These are phyloP conservation scores for Calliopum simillimum DNA, from an alignment of 2,888 invertebrate genomes.

Conservation along the genomic window DNA sequence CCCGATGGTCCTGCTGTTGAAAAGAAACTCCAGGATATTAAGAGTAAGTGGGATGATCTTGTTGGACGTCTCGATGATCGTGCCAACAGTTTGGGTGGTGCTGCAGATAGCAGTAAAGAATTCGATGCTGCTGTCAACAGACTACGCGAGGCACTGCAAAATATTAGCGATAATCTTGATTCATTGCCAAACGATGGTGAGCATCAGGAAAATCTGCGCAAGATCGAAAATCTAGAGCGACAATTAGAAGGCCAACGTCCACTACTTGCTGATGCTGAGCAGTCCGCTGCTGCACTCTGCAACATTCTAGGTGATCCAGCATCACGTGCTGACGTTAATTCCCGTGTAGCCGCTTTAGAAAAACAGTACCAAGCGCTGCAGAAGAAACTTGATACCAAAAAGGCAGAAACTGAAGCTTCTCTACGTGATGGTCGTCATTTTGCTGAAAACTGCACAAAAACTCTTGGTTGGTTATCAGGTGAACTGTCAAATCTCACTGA, in stretches of 20 bases:
- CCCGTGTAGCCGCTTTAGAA: constrained; percentile 86
- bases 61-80: constrained; percentile 84
- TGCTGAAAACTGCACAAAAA: constrained; percentile 87
- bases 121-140: constrained; percentile 90
- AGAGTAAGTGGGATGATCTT: constrained; percentile 84
- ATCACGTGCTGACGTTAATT: constrained; percentile 89
- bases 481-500: constrained; percentile 82
- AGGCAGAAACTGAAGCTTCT: constrained; percentile 90
- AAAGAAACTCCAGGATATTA: constrained; percentile 79
- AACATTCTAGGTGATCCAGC: constrained; percentile 91
- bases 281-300: constrained; percentile 89
- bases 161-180: constrained; percentile 88
- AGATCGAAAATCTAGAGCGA: constrained; percentile 87
- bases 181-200: constrained; percentile 83
- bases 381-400: constrained; percentile 88
- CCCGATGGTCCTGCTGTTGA: constrained; percentile 76
- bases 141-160: constrained; percentile 86
- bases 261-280: constrained; percentile 86
- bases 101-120: constrained; percentile 91
- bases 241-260: constrained; percentile 91
- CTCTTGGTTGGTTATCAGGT: constrained; percentile 89
- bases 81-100: constrained; percentile 89
- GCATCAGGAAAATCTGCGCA: constrained; percentile 87
- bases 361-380: constrained; percentile 89
- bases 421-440: constrained; percentile 90